These are phyloP conservation scores for Xylocampa areola DNA, from an alignment of 2,888 invertebrate genomes.

Conservation along the genomic window DNA sequence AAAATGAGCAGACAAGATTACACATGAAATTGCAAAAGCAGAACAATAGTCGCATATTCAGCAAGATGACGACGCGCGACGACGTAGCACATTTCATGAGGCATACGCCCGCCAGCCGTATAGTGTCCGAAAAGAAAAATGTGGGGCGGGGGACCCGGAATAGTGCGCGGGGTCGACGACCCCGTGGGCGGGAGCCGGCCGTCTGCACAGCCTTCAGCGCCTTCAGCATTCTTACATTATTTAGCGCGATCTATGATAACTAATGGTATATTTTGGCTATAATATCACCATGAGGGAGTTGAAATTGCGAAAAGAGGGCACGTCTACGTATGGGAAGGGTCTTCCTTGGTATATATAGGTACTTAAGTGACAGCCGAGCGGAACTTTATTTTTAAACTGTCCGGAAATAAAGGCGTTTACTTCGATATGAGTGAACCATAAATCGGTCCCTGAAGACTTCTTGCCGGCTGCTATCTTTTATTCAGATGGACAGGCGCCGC, in stretches of 20 bases:
- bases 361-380: constrained; percentile 53
- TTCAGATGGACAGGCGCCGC: constrained; percentile 72
- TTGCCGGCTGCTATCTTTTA: constrained; percentile 76
- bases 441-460: constrained; percentile 77
- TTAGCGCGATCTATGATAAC: constrained; percentile 77
- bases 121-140: constrained; percentile 88
- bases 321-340: constrained; percentile 25
- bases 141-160: constrained; percentile 78
- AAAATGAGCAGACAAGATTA: constrained; percentile 76
- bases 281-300: constrained; percentile 64
- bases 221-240: constrained; percentile 77
- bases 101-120: constrained; percentile 72
- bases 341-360: constrained; percentile 29
- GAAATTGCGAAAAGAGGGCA: constrained; percentile 57
- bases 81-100: constrained; percentile 80
- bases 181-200: constrained; percentile 68
- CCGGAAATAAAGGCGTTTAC: constrained; percentile 66
- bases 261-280: constrained; percentile 69
- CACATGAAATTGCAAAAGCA: constrained; percentile 81
- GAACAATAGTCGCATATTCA: constrained; percentile 85
- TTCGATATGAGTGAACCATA: constrained; percentile 71
- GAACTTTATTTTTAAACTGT: constrained; percentile 67
- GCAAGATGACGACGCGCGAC: constrained; percentile 73
- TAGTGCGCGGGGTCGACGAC: constrained; percentile 79
- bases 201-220: constrained; percentile 72